Percentiles rank a stretch among this genome's conserved stretches.
These are phyloP conservation scores for Danio choprae DNA, from an alignment of 2,797 vertebrate species.

Conservation along the genomic window DNA sequence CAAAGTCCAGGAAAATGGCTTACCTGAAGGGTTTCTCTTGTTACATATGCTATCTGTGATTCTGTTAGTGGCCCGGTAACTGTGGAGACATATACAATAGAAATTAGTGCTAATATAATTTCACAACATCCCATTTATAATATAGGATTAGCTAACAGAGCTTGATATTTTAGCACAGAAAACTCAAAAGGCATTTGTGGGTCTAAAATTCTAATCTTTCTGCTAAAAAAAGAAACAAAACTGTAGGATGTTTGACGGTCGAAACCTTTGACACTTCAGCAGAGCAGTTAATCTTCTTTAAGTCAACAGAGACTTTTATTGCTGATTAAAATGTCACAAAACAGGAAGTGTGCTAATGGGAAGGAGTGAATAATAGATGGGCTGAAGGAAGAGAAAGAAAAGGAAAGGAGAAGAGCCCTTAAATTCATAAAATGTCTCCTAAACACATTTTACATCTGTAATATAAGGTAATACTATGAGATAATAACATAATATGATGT, in stretches of 20 bases:
- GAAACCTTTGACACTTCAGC: background rate
- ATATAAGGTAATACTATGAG: background rate
- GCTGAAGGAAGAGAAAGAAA: background rate
- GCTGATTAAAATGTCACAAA: constrained; percentile 21
- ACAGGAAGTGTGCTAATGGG: constrained; percentile 4
- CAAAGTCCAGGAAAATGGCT: background rate
- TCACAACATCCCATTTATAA: background rate
- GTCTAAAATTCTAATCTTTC: constrained; percentile 18
- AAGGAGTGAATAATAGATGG: constrained; percentile 10
- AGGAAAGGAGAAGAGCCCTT: background rate
- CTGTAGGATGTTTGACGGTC: background rate
- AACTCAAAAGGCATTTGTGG: background rate
- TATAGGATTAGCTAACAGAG: background rate
- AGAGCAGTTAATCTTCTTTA: background rate
- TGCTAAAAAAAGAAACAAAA: background rate
- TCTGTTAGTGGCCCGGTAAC: constrained; percentile 87
- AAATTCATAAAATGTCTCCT: background rate
- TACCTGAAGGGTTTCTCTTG: constrained; percentile 90
- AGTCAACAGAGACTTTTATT: constrained; percentile 18
- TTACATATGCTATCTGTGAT: constrained; percentile 88
- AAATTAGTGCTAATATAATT: constrained; percentile 18
- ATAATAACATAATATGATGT: no score
- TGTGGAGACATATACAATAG: constrained; percentile 62
- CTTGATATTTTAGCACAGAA: background rate
- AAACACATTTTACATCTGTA: background rate